Conservation (phyloP, 2,113 vertebrate species). For the Labrus mixtus region DNA sequence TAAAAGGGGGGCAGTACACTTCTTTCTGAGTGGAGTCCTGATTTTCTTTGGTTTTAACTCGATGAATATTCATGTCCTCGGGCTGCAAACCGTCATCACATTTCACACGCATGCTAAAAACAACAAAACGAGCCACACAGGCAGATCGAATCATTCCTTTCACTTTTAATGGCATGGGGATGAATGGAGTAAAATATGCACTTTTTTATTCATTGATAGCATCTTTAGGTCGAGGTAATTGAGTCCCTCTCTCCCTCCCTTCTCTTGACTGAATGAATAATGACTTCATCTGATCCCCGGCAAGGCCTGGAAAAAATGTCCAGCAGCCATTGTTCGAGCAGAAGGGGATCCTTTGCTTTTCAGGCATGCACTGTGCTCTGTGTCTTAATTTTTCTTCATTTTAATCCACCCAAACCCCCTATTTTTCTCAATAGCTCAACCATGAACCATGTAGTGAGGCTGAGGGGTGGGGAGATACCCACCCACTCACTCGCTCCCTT, state of each 20-base stretch:
- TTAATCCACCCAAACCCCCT: conserved; percentile 85
- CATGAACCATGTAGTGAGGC: conserved; percentile 79
- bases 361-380: conserved; percentile 91
- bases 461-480: conserved; percentile 52
- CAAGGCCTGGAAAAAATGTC: conserved; percentile 89
- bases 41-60: conserved; percentile 52
- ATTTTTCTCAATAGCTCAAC: conserved; percentile 83
- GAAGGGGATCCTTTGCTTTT: conserved; percentile 89
- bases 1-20: neutral
- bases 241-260: conserved; percentile 86
- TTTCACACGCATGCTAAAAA: conserved; percentile 82
- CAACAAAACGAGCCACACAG: conserved; percentile 88
- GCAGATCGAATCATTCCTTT: conserved; percentile 97
- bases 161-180: conserved; percentile 95
- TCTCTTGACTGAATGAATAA: conserved; percentile 96
- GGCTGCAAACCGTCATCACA: conserved; percentile 68
- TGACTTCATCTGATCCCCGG: conserved; percentile 93
- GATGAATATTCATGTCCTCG: conserved; percentile 74
- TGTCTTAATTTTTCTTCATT: conserved; percentile 97
- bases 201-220: conserved; percentile 98
- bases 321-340: conserved; percentile 91
- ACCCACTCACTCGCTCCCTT: conserved; percentile 20
- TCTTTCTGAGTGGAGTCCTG: conserved; percentile 1
- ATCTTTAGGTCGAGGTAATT: conserved; percentile 99
- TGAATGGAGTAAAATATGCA: conserved; percentile 98